Evolutionary conservation across 2,888 invertebrate species (phyloP), one percentile per base, ranked within the genome.

Genomic region (Labia minor): DNA sequence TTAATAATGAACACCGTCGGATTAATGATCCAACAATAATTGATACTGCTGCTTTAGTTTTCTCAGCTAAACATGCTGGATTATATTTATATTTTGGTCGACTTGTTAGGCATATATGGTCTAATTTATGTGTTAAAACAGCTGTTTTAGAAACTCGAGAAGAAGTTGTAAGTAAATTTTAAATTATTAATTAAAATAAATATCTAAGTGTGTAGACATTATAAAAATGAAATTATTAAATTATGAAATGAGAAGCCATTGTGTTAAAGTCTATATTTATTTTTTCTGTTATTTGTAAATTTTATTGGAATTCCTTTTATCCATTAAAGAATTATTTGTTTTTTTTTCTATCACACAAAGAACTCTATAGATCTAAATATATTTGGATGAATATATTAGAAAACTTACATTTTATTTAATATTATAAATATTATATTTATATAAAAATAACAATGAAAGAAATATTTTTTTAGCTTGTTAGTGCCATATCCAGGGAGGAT

Each of bases 61-160:
- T 78, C 76, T 92, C 92, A 0, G 86, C 92, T 0, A 94, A 94
- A 76, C 97, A 97, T 76, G 92, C 95, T 75, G 95, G 95, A 0
- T 82, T 98, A 8, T 98, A 95, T 78, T 83, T 95, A 61, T 95
- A 93, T 75, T 86, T 96, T 14, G 87, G 91, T 19, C 84, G 97
- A 72, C 88, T 98, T 72, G 79, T 99, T 18, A 81, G 92, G 26
- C 90, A 93, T 0, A 83, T 98, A 70, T 98, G 98, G 98, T 62
- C 77, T 77, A 66, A 67, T 65, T 1, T 75, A 76, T 63, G 74
- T 73, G 66, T 69, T 37, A n/a, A 6, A 64, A 68, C 61, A 6
- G 18, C 8, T 21, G 21, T 0, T 8, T 19, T 21, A 37, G 3
- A 66, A 49, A 68, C 61, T 65, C 65, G 62, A 21, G 37, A 65